Evolutionary conservation across 1,140 invertebrate species (phyloP), one percentile per base, ranked within the genome.

Genomic region (Drosophila suzukii): DNA sequence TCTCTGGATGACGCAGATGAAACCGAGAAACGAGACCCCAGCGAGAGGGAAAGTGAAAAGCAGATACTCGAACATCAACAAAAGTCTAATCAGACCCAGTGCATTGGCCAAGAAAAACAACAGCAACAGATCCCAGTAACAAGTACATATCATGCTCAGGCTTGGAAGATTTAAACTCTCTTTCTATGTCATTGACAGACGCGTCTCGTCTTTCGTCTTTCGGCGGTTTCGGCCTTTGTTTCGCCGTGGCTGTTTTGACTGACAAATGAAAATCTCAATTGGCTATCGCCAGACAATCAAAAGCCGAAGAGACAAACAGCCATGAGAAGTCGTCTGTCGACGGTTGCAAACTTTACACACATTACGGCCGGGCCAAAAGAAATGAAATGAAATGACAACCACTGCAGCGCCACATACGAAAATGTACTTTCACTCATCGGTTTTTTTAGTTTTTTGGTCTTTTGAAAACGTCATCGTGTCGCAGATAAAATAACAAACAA

Each of bases 241-340:
- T 75, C 59, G 34, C 17, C 38, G 51, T 39, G 34, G 55, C 59
- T 62, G 62, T 81, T 83, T 78, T 88, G 78, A 88, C 83, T 88
- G 83, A 88, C 83, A 88, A 88, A 88, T 88, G 84, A 88, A 88
- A 88, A 88, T 75, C 84, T 88, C 84, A 89, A 88, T 88, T 88
- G 83, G 80, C 83, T 89, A 88, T 89, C 83, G 80, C 84, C 55
- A 80, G 84, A 89, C 83, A 88, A 89, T 88, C 83, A 77, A 89
- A 89, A 80, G 84, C 76, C 71, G 63, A 67, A 53, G 78, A 67
- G 41, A 78, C 65, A 56, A 41, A 58, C 81, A 81, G 53, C 67
- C 71, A 72, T 71, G 73, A 88, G 79, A 82, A 66, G 73, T 63
- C 75, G 70, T 72, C 47, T 66, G 78, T 44, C 78, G 75, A 11